Percentiles rank a stretch among this genome's conserved stretches.
Evolutionary conservation across 1,140 invertebrate species (phyloP).

Genomic region (Bombus picipes): DNA sequence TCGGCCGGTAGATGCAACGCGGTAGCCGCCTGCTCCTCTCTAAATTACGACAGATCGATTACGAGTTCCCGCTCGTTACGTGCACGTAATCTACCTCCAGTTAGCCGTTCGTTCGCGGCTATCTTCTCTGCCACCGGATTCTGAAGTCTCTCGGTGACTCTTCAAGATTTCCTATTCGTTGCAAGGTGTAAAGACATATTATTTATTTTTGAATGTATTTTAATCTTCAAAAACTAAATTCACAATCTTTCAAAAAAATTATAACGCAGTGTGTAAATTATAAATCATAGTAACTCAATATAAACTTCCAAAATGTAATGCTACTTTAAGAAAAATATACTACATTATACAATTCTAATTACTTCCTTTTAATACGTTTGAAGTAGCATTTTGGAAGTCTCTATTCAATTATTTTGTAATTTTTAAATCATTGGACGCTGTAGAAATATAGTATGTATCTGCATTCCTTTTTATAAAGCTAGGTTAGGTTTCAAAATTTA

Average conservation of each 20-base stretch:
- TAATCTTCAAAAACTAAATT: not conserved
- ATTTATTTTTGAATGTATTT: not conserved
- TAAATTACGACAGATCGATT: constrained; percentile 60
- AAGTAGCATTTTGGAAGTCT: not conserved
- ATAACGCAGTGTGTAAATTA: not conserved
- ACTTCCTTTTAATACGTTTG: not conserved
- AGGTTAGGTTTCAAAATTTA: no score
- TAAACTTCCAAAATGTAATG: not conserved
- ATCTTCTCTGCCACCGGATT: constrained; percentile 8
- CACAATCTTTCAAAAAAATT: not conserved
- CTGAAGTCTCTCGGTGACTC: not conserved
- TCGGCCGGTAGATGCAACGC: constrained; percentile 6
- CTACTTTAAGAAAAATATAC: not conserved
- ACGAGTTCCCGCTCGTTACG: constrained; percentile 31
- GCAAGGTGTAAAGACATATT: not conserved
- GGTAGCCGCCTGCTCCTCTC: not conserved
- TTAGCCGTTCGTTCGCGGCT: constrained; percentile 29
- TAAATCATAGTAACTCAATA: not conserved
- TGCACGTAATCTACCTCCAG: constrained; percentile 31
- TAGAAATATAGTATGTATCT: no score
- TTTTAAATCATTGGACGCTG: no score
- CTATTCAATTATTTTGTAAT: no score
- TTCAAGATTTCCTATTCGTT: not conserved
- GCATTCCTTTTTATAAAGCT: no score
- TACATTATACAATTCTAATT: no score